phyloP scores from a whole-genome alignment of 2,113 vertebrate species.

The Micromys minutus region DNA sequence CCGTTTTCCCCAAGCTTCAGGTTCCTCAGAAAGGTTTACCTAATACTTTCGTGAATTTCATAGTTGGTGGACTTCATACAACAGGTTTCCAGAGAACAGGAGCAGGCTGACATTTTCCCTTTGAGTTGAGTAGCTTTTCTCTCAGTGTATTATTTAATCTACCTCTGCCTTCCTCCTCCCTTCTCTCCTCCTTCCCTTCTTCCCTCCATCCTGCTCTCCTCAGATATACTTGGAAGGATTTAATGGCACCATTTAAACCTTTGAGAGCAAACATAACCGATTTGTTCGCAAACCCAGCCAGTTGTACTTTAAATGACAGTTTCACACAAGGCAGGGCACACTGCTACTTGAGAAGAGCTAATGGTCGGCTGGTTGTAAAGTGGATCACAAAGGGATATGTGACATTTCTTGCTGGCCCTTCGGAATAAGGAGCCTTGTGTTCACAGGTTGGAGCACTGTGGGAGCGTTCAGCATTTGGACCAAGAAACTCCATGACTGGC shows the following conservation, averaged over 20 bases:
- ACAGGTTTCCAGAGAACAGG: background rate
- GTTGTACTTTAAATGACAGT: slow-evolving; percentile 11
- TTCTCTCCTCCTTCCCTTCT: too few relatives aligned
- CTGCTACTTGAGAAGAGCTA: background rate
- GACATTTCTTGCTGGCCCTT: background rate
- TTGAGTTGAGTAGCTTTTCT: background rate
- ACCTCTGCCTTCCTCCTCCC: too few relatives aligned
- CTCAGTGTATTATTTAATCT: slow-evolving; percentile 27
- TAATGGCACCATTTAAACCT: slow-evolving; percentile 46
- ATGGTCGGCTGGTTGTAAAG: slow-evolving; percentile 7
- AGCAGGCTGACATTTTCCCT: background rate
- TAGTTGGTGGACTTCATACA: background rate
- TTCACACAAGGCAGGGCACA: background rate
- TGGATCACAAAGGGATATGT: slow-evolving; percentile 17
- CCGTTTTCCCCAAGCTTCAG: background rate
- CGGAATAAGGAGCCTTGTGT: too few relatives aligned
- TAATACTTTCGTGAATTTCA: background rate
- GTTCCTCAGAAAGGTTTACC: background rate
- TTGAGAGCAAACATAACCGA: slow-evolving; percentile 40
- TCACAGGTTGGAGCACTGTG: background rate
- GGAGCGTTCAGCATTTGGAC: background rate
- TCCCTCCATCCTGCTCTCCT: too few relatives aligned
- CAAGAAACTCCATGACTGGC: background rate
- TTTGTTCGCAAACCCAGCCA: slow-evolving; percentile 14
- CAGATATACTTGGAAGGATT: slow-evolving; percentile 35